Conservation (phyloP, 2,888 invertebrate species). For the Diarsia rubi region DNA sequence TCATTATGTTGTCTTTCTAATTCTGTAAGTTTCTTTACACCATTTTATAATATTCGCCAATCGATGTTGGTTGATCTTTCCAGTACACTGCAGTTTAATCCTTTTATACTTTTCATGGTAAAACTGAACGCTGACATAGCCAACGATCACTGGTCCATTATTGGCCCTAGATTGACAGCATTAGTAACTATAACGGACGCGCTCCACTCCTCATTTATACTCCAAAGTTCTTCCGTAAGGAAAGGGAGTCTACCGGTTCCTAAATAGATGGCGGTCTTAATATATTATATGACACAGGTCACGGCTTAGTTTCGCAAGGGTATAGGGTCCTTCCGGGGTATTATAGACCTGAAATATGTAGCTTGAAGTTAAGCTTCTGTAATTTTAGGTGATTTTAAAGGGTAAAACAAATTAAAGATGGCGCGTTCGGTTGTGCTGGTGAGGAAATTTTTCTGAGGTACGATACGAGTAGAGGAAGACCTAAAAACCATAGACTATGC, state of each 20-base stretch:
- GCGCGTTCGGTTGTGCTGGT: not conserved
- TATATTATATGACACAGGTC: conserved; percentile 55
- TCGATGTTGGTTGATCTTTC: not conserved
- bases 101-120: not conserved
- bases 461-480: not conserved
- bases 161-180: not conserved
- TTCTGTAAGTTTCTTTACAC: not conserved
- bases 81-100: not conserved
- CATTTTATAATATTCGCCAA: not conserved
- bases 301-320: conserved; percentile 52
- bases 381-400: conserved; percentile 11
- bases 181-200: not conserved
- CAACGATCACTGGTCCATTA: not conserved
- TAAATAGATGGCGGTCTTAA: conserved; percentile 64
- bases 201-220: conserved; percentile 23
- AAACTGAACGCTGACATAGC: not conserved
- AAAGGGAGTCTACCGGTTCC: conserved; percentile 39
- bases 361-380: conserved; percentile 19
- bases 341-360: conserved; percentile 45
- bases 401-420: not conserved
- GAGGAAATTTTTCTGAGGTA: not conserved
- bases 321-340: conserved; percentile 38
- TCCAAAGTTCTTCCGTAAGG: conserved; percentile 23
- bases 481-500: not conserved
- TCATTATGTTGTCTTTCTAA: not conserved